These are phyloP conservation scores for Steatornis caripensis DNA, from an alignment of 2,113 vertebrate species.

Conservation along the genomic window DNA sequence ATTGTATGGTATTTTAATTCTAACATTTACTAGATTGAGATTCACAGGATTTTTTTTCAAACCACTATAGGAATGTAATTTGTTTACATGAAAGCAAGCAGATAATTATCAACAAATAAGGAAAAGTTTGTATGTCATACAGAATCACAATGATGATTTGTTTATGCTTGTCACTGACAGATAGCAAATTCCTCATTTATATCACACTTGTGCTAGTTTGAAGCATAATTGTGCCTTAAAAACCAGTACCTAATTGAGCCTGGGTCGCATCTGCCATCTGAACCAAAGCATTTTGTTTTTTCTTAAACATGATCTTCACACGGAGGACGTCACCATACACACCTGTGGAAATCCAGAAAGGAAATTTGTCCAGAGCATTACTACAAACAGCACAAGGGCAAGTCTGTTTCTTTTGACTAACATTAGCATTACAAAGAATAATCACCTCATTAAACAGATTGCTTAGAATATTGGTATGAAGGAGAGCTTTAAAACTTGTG, in stretches of 20 bases:
- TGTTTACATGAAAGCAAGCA: background rate
- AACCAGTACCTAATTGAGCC: slow-evolving; percentile 80
- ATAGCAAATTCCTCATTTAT: background rate
- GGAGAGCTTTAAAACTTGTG: background rate
- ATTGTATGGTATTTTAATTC: background rate
- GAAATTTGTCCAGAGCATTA: background rate
- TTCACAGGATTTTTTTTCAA: background rate
- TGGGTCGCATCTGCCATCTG: slow-evolving; percentile 86
- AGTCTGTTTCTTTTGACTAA: background rate
- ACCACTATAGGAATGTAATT: background rate
- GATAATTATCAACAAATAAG: background rate
- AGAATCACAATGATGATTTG: background rate
- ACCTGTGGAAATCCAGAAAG: slow-evolving; percentile 65
- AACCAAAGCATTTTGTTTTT: slow-evolving; percentile 84
- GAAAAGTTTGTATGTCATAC: background rate
- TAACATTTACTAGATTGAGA: background rate
- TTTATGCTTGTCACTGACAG: background rate
- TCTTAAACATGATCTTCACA: slow-evolving; percentile 89
- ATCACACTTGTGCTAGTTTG: background rate
- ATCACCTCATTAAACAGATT: background rate
- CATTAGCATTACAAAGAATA: background rate
- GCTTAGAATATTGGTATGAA: background rate
- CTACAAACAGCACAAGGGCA: background rate
- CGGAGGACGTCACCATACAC: slow-evolving; percentile 86
- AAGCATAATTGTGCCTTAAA: background rate